A percentile compares a stretch with the other conserved stretches of the same genome.
These are phyloP conservation scores for Tylochromis polylepis DNA, from an alignment of 2,113 vertebrate genomes.

Conservation along the genomic window DNA sequence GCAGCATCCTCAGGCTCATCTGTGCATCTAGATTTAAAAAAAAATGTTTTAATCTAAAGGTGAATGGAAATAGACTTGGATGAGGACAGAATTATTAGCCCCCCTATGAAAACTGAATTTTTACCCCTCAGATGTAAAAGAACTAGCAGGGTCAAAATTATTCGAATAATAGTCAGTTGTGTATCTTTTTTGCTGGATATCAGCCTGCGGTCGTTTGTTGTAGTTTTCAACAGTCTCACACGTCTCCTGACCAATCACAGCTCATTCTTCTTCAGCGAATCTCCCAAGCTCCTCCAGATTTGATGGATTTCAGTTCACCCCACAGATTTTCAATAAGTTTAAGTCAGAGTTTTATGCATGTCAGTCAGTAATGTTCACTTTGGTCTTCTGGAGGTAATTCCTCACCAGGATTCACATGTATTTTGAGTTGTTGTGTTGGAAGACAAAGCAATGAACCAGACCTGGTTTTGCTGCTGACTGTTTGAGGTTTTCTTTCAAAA, in stretches of 20 bases:
- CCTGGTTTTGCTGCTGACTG: neutral
- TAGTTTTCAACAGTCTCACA: neutral
- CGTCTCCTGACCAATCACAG: neutral
- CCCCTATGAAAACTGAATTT: neutral
- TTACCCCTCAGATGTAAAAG: neutral
- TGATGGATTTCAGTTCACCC: neutral
- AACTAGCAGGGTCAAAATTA: neutral
- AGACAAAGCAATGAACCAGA: neutral
- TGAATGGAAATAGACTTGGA: neutral
- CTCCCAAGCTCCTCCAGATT: neutral
- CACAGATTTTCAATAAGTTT: neutral
- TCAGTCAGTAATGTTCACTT: neutral
- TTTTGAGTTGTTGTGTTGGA: neutral
- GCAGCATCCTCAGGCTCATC: neutral
- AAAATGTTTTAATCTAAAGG: neutral
- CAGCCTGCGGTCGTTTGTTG: neutral
- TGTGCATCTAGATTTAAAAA: accelerated
- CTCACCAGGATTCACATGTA: neutral
- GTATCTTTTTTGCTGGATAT: too few species aligned
- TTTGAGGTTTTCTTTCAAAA: neutral
- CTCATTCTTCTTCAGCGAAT: neutral
- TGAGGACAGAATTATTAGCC: neutral
- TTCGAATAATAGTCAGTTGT: too few species aligned
- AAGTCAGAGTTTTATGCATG: accelerated
- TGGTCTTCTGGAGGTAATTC: neutral